These are phyloP conservation scores for Actinia equina DNA, from an alignment of 64 coral and sea anemone genomes.

Conservation along the genomic window DNA sequence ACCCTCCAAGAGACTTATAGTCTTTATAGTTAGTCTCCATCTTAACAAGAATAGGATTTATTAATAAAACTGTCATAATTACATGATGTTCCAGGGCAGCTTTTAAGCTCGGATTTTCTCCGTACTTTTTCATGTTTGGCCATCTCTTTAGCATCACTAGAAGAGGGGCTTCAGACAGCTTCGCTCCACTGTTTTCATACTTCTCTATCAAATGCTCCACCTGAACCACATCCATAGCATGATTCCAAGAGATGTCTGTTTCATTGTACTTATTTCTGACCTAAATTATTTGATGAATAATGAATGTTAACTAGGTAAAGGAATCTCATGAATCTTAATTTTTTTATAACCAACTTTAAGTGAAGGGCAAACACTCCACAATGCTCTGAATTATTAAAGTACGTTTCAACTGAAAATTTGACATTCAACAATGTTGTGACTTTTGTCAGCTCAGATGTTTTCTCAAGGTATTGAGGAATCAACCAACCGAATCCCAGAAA, in stretches of 20 bases:
- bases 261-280: constrained; percentile 67
- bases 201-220: constrained; percentile 62
- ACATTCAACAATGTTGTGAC: too few species aligned
- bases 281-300: constrained; percentile 17
- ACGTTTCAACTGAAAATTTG: too few species aligned
- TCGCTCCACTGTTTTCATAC: constrained; percentile 43
- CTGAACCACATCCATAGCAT: constrained; percentile 83
- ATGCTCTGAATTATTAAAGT: too few species aligned
- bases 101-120: constrained; percentile 61
- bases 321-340: too few species aligned
- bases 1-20: too few species aligned
- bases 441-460: too few species aligned
- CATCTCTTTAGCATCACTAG: constrained; percentile 71
- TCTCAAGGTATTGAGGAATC: too few species aligned
- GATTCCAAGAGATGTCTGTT: constrained; percentile 56
- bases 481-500: too few species aligned
- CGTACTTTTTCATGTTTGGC: constrained; percentile 64
- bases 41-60: background rate
- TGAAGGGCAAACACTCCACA: too few species aligned
- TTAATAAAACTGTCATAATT: background rate
- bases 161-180: constrained; percentile 57
- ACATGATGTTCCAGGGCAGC: constrained; percentile 67
- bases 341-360: too few species aligned
- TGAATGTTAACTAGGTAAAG: too few species aligned
- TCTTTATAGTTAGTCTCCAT: background rate